Base-by-base conservation (phyloP, 2,113 vertebrate species). In the Myodes glareolus region DNA sequence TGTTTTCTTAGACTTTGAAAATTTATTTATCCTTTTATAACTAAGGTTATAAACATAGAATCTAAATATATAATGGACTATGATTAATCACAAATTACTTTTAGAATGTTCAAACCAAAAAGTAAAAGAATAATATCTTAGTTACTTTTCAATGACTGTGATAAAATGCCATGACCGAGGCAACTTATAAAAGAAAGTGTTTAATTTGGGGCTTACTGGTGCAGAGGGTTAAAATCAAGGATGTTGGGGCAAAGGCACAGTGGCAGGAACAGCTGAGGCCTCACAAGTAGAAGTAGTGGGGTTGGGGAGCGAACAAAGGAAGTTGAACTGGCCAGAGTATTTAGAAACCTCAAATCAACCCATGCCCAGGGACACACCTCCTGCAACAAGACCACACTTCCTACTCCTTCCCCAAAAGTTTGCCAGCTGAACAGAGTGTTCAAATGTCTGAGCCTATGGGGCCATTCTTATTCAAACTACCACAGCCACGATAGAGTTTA, bases 21-120 rank as follows among this genome's bases (percentile, higher is more conserved):
- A 21, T 76, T 47, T 94, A 90, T 75, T 95, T 95, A 76, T 76
- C 92, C 88, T 42, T 94, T 89, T 94, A 65, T 85, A 88, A 17
- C 33, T 85, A 80, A 85, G 61, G 1, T 72, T 97, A 93, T 90
- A 90, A 90, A 58, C 36, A 68, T 87, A 63, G 45, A 97, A 77
- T 90, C 17, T 87, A 82, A 80, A 91, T 91, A 36, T 81, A 72
- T 86, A 82, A 81, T 95, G 16, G 45, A 23, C 58, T 78, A 80
- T 61, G 82, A 45, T 86, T 47, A 93, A 29, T 13, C 19, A 86
- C 50, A 77, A 52, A 63, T 93, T 95, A 81, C 42, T 96, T 97
- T 92, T 85, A 75, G 47, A 91, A 73, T 91, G 70, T 39, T 90
- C n/a, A 95, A 92, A 65, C 14, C 42, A 65, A 45, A 85, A 42